phyloP scores from a whole-genome alignment of 2,888 invertebrate species.

The Smittia sp. region DNA sequence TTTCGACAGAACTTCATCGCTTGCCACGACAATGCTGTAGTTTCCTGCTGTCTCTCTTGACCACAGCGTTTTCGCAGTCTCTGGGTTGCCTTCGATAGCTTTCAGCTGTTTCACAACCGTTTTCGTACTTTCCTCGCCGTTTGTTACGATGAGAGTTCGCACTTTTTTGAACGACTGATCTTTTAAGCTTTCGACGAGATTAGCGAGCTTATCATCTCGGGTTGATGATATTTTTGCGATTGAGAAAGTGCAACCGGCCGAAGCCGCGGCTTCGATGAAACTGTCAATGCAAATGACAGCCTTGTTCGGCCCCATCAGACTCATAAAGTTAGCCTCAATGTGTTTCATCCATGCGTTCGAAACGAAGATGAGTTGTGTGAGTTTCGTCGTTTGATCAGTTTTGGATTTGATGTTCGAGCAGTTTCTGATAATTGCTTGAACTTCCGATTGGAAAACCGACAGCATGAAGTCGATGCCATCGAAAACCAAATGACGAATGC shows the following conservation, averaged over 20 bases:
- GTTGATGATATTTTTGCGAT: neutral
- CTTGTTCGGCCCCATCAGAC: conserved; percentile 54
- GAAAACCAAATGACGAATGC: conserved; percentile 65
- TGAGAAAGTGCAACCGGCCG: conserved; percentile 55
- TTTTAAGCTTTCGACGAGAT: neutral
- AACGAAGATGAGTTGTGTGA: conserved; percentile 61
- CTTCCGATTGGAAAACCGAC: conserved; percentile 56
- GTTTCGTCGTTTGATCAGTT: conserved; percentile 57
- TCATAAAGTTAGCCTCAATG: conserved; percentile 57
- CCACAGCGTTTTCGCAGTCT: neutral
- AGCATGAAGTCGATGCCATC: conserved; percentile 68
- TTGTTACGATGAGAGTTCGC: neutral
- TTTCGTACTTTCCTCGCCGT: neutral
- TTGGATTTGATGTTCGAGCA: conserved; percentile 51
- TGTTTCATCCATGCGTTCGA: conserved; percentile 64
- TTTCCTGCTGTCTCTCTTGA: neutral
- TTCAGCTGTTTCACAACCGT: neutral
- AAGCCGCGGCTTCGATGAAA: conserved; percentile 71
- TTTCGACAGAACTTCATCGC: conserved; percentile 58
- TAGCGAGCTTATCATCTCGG: neutral
- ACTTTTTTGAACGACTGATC: neutral
- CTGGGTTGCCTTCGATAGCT: neutral
- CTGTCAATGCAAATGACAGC: conserved; percentile 69
- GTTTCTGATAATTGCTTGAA: conserved; percentile 54
- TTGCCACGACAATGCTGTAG: conserved; percentile 61